Evolutionary conservation across 2,797 vertebrate genomes (phyloP), one percentile per base, ranked within the genome.

Genomic region (Falco concolor): DNA sequence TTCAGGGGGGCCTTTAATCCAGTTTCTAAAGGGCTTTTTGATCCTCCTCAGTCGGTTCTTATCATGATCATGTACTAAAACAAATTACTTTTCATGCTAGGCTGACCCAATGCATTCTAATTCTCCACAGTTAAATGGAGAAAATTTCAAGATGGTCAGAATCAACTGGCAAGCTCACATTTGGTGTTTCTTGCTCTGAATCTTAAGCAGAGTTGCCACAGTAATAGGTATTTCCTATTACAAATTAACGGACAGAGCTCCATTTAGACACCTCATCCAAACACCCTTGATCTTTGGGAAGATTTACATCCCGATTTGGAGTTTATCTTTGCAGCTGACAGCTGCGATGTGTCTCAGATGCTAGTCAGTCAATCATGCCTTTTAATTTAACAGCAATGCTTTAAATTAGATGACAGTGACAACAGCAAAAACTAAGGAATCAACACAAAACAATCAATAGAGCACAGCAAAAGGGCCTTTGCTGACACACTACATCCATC

Each of bases 311-410:
- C 80, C 0, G 1, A 57, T 83, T 64, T 0, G 0, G 88, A 95
- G 81, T 94, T 89, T 68, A 52, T 93, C 94, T 90, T 77, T 12
- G 17, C 94, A 95, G 94, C 94, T 95, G 91, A 85, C 96, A 97
- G 94, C 96, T 97, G 96, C 11, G 24, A 44, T 92, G 61, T 89
- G 83, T 93, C 93, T 94, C 90, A 77, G 78, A 95, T n/a, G 54
- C 78, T 91, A 95, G 67, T 87, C 89, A 92, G 63, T 96, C 91
- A 95, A 78, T 94, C 88, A 80, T 25, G 78, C 75, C 72, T 89
- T 85, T 89, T 92, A 95, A 96, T 94, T 92, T 87, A 96, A 92
- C 75, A 89, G 88, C 81, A 95, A 81, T 90, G 81, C 68, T 90
- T 95, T 94, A 83, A 95, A 96, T 93, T 85, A 94, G 90, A 77